These are phyloP conservation scores for Pitangus sulphuratus DNA, from an alignment of 2,797 vertebrate genomes.

Conservation along the genomic window DNA sequence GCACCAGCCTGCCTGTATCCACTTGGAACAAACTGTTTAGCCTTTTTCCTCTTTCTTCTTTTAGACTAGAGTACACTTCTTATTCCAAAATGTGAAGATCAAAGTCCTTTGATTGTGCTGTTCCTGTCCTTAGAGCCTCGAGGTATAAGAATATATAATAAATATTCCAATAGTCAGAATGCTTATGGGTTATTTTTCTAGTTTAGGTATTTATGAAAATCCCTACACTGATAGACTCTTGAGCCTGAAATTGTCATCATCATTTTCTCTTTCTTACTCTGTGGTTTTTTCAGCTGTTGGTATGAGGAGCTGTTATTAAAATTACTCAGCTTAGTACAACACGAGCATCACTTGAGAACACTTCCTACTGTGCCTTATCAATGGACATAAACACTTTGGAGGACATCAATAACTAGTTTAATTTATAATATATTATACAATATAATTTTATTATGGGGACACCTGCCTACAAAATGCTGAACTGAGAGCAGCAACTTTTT, in stretches of 20 bases:
- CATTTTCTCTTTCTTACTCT: neutral
- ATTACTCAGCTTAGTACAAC: neutral
- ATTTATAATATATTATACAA: neutral
- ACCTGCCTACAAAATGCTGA: neutral
- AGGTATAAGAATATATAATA: neutral
- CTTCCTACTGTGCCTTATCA: neutral
- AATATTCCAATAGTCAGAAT: neutral
- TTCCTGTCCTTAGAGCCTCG: neutral
- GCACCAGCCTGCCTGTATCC: fast-evolving
- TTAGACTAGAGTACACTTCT: neutral
- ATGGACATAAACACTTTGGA: neutral
- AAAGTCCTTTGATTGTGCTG: neutral
- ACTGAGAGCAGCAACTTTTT: neutral
- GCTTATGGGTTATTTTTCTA: neutral
- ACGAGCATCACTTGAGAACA: fast-evolving
- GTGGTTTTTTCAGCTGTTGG: neutral
- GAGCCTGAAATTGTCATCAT: neutral
- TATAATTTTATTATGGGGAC: neutral
- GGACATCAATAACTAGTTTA: neutral
- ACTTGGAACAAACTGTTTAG: neutral
- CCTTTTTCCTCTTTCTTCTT: neutral
- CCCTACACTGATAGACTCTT: neutral
- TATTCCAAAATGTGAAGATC: neutral
- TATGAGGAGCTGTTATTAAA: neutral
- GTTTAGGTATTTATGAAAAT: neutral